Evolutionary conservation across 1,140 invertebrate genomes (phyloP).

Genomic region (Saccostrea glomerata): DNA sequence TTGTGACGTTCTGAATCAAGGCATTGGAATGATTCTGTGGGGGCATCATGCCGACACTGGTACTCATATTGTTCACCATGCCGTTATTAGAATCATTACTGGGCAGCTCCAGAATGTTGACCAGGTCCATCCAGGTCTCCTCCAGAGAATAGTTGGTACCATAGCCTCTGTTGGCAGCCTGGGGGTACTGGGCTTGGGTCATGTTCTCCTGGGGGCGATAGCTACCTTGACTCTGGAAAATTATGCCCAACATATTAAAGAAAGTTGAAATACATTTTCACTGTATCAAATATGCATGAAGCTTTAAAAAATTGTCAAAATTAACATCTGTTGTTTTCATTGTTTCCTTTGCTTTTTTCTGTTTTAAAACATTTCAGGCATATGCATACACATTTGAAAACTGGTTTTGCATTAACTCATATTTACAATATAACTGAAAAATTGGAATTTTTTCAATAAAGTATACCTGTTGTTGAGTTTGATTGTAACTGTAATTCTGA

Average conservation of each 20-base stretch:
- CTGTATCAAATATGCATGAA: not conserved
- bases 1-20: slow-evolving; percentile 72
- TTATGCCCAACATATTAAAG: not conserved
- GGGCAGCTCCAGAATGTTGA: slow-evolving; percentile 82
- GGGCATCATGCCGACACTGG: slow-evolving; percentile 3
- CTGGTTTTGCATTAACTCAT: no score
- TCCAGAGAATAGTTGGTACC: slow-evolving; percentile 84
- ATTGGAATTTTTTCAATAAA: not conserved
- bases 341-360: no score
- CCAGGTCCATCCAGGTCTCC: slow-evolving; percentile 93
- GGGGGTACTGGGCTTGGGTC: slow-evolving; percentile 39
- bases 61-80: not conserved
- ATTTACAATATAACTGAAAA: not conserved
- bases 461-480: slow-evolving; percentile 44
- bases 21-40: slow-evolving; percentile 52
- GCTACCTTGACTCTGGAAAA: slow-evolving; percentile 1
- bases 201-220: not conserved
- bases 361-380: no score
- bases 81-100: slow-evolving; percentile 18
- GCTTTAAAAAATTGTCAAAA: not conserved
- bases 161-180: slow-evolving; percentile 74
- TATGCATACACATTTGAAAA: not conserved
- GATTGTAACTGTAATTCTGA: slow-evolving; percentile 41
- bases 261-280: not conserved
- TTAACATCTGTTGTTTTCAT: not conserved